Evolutionary conservation across 2,797 vertebrate genomes (phyloP).

Genomic region (Periophthalmus magnuspinnatus): DNA sequence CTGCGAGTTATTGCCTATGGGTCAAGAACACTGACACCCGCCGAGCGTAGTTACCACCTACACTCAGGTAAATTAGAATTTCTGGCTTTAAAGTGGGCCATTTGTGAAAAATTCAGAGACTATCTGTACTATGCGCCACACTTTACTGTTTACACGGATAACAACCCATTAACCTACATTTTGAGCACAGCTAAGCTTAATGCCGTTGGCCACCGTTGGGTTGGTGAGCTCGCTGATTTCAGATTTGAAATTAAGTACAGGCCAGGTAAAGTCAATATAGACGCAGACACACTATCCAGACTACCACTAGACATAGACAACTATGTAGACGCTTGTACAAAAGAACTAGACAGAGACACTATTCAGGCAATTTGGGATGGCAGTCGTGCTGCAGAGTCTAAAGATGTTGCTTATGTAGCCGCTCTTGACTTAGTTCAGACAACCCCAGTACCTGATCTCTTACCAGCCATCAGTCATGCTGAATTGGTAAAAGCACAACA

Average conservation of each 20-base stretch:
- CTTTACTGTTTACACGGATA: no score
- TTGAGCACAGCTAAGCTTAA: no score
- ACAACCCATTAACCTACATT: no score
- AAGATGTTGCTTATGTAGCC: constrained; percentile 3
- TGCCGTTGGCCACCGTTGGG: no score
- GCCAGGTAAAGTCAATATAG: constrained; percentile 10
- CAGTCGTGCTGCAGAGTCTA: neutral
- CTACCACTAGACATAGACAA: constrained; percentile 16
- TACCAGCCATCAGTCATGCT: neutral
- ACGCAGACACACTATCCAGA: constrained; percentile 9
- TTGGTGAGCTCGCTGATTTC: no score
- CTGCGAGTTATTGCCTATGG: no score
- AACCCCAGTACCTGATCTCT: neutral
- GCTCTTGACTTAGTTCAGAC: constrained; percentile 4
- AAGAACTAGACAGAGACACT: constrained; percentile 11
- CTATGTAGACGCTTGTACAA: constrained; percentile 4
- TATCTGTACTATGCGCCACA: no score
- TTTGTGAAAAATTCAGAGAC: no score
- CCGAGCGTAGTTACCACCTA: no score
- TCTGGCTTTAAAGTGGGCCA: no score
- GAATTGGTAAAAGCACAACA: neutral
- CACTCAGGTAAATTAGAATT: no score
- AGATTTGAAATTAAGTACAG: neutral
- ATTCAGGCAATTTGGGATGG: constrained; percentile 22
- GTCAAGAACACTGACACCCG: no score